Percentiles rank a stretch among this genome's conserved stretches.
phyloP scores from a whole-genome alignment of 2,888 invertebrate genomes.

The Cacoxenus indagator region DNA sequence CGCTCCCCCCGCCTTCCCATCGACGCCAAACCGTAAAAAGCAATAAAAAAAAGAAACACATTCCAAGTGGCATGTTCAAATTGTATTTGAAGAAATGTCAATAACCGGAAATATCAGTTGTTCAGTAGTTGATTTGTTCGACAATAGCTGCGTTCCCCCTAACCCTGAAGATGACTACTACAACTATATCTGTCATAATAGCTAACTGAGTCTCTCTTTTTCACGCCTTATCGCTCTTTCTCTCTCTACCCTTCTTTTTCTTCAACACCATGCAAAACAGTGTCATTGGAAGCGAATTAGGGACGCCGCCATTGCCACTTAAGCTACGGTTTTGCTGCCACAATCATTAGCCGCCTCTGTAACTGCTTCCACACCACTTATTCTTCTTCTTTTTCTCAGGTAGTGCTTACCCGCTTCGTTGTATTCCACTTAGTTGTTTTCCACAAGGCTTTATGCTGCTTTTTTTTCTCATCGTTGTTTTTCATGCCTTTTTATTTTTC shows the following conservation, averaged over 20 bases:
- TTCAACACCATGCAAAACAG: constrained; percentile 17
- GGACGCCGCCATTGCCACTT: constrained; percentile 1
- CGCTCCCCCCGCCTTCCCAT: neutral
- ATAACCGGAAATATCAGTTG: constrained; percentile 17
- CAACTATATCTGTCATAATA: neutral
- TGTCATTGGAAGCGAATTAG: constrained; percentile 40
- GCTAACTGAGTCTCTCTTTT: neutral
- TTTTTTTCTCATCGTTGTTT: neutral
- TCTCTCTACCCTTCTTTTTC: neutral
- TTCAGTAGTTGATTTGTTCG: neutral
- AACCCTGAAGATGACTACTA: neutral
- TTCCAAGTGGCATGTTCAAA: neutral
- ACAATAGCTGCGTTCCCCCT: neutral
- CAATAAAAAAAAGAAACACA: neutral
- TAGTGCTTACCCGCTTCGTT: neutral
- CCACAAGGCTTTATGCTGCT: neutral
- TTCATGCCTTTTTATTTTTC: neutral
- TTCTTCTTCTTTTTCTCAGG: neutral
- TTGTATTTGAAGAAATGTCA: constrained; percentile 7
- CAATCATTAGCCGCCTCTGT: too few species aligned
- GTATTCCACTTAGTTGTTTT: neutral
- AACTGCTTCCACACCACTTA: neutral
- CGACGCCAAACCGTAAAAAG: neutral
- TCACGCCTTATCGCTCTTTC: neutral
- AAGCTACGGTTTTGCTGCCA: too few species aligned